Percentiles rank a stretch among this genome's conserved stretches.
These are phyloP conservation scores for Macaca fascicularis DNA, from an alignment of 2,113 vertebrate species.

Conservation along the genomic window T2T-MFA8v1.1 NC_088388.1:85975001-85975500, in stretches of 20 bases:
- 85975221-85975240: not conserved
- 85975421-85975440: slow-evolving; percentile 51
- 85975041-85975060: slow-evolving; percentile 75
- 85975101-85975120: slow-evolving; percentile 43
- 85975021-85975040: slow-evolving; percentile 77
- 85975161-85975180: slow-evolving; percentile 71
- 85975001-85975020: slow-evolving; percentile 72
- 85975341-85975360: not conserved
- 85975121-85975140: slow-evolving; percentile 54
- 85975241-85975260: not conserved
- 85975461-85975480: slow-evolving; percentile 72
- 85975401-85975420: not conserved
- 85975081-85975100: slow-evolving; percentile 66
- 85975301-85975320: not conserved
- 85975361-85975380: not conserved
- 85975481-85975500: slow-evolving; percentile 71
- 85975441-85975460: slow-evolving; percentile 54
- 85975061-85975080: slow-evolving; percentile 45
- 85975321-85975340: not conserved
- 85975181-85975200: slow-evolving; percentile 56
- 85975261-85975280: fast-evolving
- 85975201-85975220: slow-evolving; percentile 5
- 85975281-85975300: not conserved
- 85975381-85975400: not conserved
- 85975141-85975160: slow-evolving; percentile 60